Base-by-base conservation (phyloP, 2,797 vertebrate genomes). In the Streptopelia turtur region DNA sequence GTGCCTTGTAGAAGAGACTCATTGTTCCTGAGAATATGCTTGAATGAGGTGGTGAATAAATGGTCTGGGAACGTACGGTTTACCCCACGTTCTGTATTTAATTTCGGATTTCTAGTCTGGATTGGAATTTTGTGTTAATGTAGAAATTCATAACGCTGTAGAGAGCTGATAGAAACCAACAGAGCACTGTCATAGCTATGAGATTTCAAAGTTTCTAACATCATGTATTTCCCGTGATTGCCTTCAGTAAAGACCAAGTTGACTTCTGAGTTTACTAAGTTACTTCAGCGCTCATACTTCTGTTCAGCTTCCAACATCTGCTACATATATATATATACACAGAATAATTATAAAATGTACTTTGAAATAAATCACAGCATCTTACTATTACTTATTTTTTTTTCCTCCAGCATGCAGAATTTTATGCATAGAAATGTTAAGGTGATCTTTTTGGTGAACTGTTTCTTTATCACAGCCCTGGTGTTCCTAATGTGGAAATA, bases 401-500 rank as follows among this genome's bases (percentile, higher is more conserved):
- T 20, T 10, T 45, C 20, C 6, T 78, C 4, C 52, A n/a, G 22
- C 87, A 91, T 94, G 91, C 75, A 65, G 47, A 80, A 89, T 83
- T 91, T 81, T 78, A 72, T 64, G 65, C 17, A 8, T n/a, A 57
- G 57, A 82, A 85, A 53, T 64, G 79, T 85, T 70, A 85, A 87
- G 89, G 52, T 70, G 87, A 94, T 95, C 64, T 91, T 91, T 93
- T 59, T 57, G 65, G 79, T 63, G 79, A 82, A 83, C 82, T 87
- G 71, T 91, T 93, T 91, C 93, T 92, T 91, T 60, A 87, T 68
- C 45, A 77, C 49, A 85, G 71, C 53, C 31, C 35, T 92, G 71
- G 68, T 91, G 50, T 78, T 94, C 87, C 70, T 96, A 74, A 66
- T 77, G 68, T 87, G 72, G n/a, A 79, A 74, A 59, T 63, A 43